Conservation (phyloP, 2,113 vertebrate species). For the Australoheros scitulus region DNA sequence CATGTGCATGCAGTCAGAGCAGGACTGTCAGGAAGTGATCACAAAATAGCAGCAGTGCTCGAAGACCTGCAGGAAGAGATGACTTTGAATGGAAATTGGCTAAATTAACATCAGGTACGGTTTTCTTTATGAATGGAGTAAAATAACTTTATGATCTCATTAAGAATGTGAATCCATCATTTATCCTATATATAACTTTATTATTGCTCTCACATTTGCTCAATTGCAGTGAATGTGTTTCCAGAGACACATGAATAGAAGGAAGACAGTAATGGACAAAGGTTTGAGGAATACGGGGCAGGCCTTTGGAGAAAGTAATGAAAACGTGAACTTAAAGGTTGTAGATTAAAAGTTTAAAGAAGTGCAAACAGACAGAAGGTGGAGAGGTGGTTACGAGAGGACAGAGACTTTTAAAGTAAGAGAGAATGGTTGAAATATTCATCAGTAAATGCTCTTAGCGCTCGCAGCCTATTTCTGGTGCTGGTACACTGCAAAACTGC, state of each 20-base stretch:
- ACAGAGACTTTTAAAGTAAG: not conserved
- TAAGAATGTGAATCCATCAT: not conserved
- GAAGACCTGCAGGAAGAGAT: too few relatives aligned
- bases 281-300: not conserved
- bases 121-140: not conserved
- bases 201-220: not conserved
- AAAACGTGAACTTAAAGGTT: not conserved
- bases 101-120: not conserved
- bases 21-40: not conserved
- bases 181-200: too few relatives aligned
- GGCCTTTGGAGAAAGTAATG: not conserved
- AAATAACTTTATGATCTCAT: too few relatives aligned
- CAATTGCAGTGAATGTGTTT: not conserved
- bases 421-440: constrained; percentile 41
- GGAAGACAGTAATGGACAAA: not conserved
- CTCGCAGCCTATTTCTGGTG: constrained; percentile 42
- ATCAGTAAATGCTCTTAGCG: constrained; percentile 14
- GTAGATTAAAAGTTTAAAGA: not conserved
- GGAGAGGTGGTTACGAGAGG: not conserved
- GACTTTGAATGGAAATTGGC: too few relatives aligned
- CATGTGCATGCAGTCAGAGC: accelerated
- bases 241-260: not conserved
- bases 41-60: not conserved
- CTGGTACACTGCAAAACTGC: not conserved
- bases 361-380: not conserved